Conservation (phyloP, 2,113 vertebrate genomes). For the Pelusios castaneus region DNA sequence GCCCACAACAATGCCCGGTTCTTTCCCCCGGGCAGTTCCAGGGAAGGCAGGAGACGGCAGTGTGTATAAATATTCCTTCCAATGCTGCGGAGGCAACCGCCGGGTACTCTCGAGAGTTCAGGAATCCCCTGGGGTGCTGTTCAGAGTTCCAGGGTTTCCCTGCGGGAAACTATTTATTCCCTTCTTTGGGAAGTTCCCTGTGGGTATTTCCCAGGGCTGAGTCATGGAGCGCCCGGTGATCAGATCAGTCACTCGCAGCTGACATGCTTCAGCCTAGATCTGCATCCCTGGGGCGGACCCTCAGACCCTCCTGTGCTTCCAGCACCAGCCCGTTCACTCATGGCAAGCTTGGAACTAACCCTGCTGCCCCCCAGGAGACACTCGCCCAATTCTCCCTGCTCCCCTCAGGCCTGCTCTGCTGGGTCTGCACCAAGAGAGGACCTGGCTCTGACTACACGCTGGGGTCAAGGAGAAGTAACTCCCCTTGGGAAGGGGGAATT, state of each 20-base stretch:
- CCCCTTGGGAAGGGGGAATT: neutral
- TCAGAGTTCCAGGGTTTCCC: neutral
- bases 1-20: too few species aligned
- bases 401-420: neutral
- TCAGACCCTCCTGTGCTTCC: neutral
- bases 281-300: neutral
- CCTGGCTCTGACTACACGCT: neutral
- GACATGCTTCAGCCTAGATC: fast-evolving
- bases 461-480: neutral
- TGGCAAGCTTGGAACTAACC: neutral
- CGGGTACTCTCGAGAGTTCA: neutral
- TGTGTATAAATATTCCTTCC: neutral
- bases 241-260: neutral
- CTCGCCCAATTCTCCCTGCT: neutral
- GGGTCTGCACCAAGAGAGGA: neutral
- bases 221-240: neutral
- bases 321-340: neutral
- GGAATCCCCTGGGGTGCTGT: neutral
- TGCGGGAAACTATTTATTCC: neutral
- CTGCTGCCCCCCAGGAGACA: neutral
- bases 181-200: neutral
- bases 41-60: neutral
- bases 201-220: neutral
- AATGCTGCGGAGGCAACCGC: fast-evolving
- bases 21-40: fast-evolving